Evolutionary conservation across 1,140 invertebrate species (phyloP), one percentile per base, ranked within the genome.

Genomic region (Papilio aristodemus): DNA sequence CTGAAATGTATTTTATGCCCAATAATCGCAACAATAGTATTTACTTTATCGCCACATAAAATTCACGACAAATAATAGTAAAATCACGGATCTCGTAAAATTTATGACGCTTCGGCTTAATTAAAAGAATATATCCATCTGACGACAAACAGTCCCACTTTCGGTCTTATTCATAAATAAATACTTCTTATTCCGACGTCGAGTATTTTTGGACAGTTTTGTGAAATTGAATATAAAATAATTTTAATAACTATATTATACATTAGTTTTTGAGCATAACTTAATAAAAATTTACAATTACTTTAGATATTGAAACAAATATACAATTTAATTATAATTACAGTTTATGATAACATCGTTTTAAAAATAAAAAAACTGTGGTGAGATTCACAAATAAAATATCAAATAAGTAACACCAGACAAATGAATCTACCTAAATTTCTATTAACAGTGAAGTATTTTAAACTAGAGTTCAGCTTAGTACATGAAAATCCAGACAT

Each of bases 31-130:
- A 71, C 71, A 71, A 74, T 78, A 79, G 78, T 84, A 84, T 85
- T 86, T 90, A 82, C 83, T 89, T 91, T 87, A 89, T 81, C 78
- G 77, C 71, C 81, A 78, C 83, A 88, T 91, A 89, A 90, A 90
- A 91, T 91, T 89, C 85, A 91, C 88, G 87, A 89, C 89, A 91
- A 91, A 91, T 91, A 91, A 90, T 91, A 91, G 89, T 89, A 88
- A 91, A 91, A 91, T 91, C 89, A 91, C 86, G 77, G 80, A 79
- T 74, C 74, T 90, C 89, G 85, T 91, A 91, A 91, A 88, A 80
- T 80, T 90, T 90, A 90, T 87, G 89, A 89, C 79, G 79, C 86
- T 87, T 89, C 81, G 78, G 81, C 85, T 90, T 90, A 91, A 91
- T 91, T 91, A 91, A 91, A 91, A 90, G 85, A 89, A 90, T 89